phyloP scores from a whole-genome alignment of 1,140 invertebrate species.

The Anthonomus grandis region DNA sequence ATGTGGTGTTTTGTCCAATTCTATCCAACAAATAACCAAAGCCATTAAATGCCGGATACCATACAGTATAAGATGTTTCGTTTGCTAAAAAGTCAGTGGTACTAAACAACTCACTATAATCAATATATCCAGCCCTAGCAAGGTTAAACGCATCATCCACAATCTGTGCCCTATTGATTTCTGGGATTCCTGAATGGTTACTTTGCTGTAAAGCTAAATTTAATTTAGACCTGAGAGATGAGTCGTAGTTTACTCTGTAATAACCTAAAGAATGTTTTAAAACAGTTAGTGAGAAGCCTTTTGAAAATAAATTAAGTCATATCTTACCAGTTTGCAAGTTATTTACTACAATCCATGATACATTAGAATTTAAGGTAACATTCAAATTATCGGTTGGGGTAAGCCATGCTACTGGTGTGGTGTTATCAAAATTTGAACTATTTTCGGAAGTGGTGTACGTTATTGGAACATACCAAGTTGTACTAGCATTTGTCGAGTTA shows the following conservation, averaged over 20 bases:
- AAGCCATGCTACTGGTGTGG: conserved; percentile 53
- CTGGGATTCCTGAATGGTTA: conserved; percentile 57
- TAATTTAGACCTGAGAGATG: conserved; percentile 62
- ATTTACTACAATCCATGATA: conserved; percentile 69
- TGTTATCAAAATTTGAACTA: conserved; percentile 52
- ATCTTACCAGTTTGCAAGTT: conserved; percentile 61
- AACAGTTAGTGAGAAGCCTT: background rate
- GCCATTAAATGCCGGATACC: conserved; percentile 58
- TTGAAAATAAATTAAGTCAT: too few species aligned
- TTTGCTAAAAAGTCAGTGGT: conserved; percentile 57
- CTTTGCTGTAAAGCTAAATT: conserved; percentile 52
- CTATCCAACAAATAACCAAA: conserved; percentile 51
- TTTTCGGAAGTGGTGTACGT: conserved; percentile 53
- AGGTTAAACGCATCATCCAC: conserved; percentile 75
- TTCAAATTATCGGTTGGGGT: conserved; percentile 32
- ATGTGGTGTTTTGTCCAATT: conserved; percentile 1
- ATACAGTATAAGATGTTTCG: conserved; percentile 63
- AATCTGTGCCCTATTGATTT: conserved; percentile 73
- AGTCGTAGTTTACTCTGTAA: conserved; percentile 76
- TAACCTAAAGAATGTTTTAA: conserved; percentile 37
- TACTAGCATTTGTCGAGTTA: conserved; percentile 9
- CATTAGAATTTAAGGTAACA: conserved; percentile 36
- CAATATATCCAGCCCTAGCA: conserved; percentile 49
- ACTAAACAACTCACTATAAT: conserved; percentile 53
- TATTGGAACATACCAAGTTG: conserved; percentile 61